Base-by-base conservation (phyloP, 2,113 vertebrate species). In the Falco punctatus region DNA sequence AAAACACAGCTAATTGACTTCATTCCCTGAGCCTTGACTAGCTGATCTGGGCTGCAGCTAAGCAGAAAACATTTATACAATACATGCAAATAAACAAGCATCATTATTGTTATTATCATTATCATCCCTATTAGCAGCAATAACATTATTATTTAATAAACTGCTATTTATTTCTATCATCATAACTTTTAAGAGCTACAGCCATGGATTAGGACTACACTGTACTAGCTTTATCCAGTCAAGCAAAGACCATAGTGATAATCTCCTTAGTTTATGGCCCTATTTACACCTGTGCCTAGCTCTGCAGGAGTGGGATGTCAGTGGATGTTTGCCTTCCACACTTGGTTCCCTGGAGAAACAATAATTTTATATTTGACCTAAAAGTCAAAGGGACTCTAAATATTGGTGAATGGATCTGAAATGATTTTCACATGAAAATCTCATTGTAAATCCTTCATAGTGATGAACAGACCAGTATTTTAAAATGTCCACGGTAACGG, bases 381-480 rank as follows among this genome's bases (percentile, higher is more conserved):
- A 78, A 84, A 86, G 46, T 73, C 71, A 79, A 71, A 57, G n/a
- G 33, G n/a, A n/a, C 3, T 1, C 64, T 92, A 93, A 94, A 93
- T 91, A 88, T 69, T 52, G 20, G 67, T 81, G 82, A 90, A 79
- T 32, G 55, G 57, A 78, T 81, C 55, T 69, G 80, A 42, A 93
- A 88, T 54, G 59, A 92, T 81, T 95, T 93, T 79, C 73, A 67
- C 61, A 38, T 46, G 4, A 93, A 96, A 83, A 94, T 61, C 51
- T 70, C 46, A 20, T 55, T 48, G 32, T 85, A 96, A 97, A 91
- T 95, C 84, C 54, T 90, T 97, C 72, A 27, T 28, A n/a, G 44
- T 92, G 89, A 78, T 73, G 46, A 93, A 92, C 62, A 92, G 54
- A 77, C 15, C 26, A 30, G 64, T 94, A 96, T 94, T 96, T 96